phyloP scores from a whole-genome alignment of 2,797 vertebrate species.

The Catostomus latipinnis region DNA sequence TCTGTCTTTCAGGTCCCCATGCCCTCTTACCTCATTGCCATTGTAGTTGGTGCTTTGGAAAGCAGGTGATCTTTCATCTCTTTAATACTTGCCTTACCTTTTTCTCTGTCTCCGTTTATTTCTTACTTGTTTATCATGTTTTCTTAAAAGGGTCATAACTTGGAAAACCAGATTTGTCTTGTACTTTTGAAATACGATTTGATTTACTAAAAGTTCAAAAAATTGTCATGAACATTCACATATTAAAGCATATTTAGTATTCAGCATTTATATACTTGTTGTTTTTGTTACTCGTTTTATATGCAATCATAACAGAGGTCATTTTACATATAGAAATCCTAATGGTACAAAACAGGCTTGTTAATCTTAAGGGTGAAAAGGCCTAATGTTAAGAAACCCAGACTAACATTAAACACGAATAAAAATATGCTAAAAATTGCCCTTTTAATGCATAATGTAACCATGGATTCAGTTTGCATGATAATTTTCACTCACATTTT shows the following conservation, averaged over 20 bases:
- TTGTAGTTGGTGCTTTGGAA: conserved; percentile 93
- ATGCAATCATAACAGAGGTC: background rate
- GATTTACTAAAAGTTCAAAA: too few species aligned
- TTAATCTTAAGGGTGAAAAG: background rate
- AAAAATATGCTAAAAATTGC: too few species aligned
- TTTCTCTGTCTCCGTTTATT: background rate
- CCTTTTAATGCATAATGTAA: too few species aligned
- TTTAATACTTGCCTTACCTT: background rate
- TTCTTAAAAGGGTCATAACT: background rate
- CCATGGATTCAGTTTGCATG: too few species aligned
- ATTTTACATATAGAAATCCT: background rate
- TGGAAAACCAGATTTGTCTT: background rate
- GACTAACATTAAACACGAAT: too few species aligned
- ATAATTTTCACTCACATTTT: too few species aligned
- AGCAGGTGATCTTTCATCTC: conserved; percentile 82
- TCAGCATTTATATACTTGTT: background rate
- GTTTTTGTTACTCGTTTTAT: background rate
- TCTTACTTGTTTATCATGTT: background rate
- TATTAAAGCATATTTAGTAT: background rate
- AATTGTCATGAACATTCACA: too few species aligned
- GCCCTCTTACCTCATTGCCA: conserved; percentile 93
- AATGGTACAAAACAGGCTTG: background rate
- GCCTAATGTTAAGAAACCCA: too few species aligned
- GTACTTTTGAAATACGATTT: too few species aligned
- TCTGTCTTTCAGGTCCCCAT: conserved; percentile 83